phyloP scores from a whole-genome alignment of 2,113 vertebrate species.

The Rhabdomys dilectus region DNA sequence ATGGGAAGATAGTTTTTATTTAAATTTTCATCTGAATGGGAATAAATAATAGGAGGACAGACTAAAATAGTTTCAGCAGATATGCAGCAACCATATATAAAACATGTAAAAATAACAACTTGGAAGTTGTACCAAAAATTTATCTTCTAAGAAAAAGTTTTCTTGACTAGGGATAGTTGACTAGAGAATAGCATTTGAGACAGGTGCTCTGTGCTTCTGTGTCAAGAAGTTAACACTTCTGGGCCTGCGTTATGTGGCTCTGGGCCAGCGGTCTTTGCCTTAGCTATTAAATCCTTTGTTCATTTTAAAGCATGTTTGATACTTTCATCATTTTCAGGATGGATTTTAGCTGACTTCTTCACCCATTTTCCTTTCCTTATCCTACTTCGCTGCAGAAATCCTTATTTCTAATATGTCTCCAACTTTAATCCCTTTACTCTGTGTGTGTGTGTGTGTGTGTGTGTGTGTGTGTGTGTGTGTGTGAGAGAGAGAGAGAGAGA shows the following conservation, averaged over 20 bases:
- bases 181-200: background rate
- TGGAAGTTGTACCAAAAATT: background rate
- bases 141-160: background rate
- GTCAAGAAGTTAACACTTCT: background rate
- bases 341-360: background rate
- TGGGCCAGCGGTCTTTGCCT: background rate
- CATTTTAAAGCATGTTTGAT: background rate
- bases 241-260: background rate
- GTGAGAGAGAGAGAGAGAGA: background rate
- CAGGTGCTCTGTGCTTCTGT: background rate
- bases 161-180: background rate
- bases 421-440: too few relatives aligned
- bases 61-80: conserved; percentile 66
- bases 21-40: conserved; percentile 76
- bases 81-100: conserved; percentile 49
- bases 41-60: conserved; percentile 68
- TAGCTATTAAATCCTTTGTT: background rate
- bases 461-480: background rate
- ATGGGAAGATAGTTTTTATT: conserved; percentile 70
- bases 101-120: conserved; percentile 39
- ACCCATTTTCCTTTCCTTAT: background rate
- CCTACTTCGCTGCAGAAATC: background rate
- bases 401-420: background rate
- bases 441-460: background rate
- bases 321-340: background rate